Evolutionary conservation across 2,888 invertebrate genomes (phyloP).

Genomic region (Metopia argyrocephala): DNA sequence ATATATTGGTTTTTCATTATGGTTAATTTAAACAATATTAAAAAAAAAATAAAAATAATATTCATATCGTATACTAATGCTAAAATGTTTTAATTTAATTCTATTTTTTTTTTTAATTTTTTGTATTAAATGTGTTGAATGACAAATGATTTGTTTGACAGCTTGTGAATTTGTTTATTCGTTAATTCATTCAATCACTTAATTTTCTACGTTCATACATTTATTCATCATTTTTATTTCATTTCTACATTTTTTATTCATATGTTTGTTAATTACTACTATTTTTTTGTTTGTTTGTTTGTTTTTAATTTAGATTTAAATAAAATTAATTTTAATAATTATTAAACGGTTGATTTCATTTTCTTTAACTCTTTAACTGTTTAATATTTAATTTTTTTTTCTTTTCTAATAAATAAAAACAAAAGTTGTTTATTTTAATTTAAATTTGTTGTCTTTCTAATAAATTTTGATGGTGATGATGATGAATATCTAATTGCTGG

Average conservation of each 20-base stretch:
- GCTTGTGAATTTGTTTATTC: constrained; percentile 34
- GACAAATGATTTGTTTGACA: constrained; percentile 70
- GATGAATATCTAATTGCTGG: constrained; percentile 58
- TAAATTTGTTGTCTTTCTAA: constrained; percentile 21
- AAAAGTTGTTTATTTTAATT: constrained; percentile 31
- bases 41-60: no score
- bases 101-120: no score
- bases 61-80: no score
- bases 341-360: no score
- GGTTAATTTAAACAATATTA: no score
- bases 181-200: constrained; percentile 16
- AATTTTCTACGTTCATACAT: constrained; percentile 27
- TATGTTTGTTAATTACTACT: constrained; percentile 52
- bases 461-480: constrained; percentile 31
- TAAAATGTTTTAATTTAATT: no score
- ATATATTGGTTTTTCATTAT: no score
- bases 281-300: constrained; percentile 26
- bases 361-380: no score
- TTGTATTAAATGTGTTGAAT: constrained; percentile 66
- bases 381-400: constrained; percentile 37
- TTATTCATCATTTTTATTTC: constrained; percentile 26
- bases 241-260: constrained; percentile 38
- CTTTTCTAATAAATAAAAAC: constrained; percentile 34
- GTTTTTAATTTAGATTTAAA: constrained; percentile 10
- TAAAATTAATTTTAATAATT: no score